Evolutionary conservation across 2,113 vertebrate genomes (phyloP).

Genomic region (Silurus meridionalis): DNA sequence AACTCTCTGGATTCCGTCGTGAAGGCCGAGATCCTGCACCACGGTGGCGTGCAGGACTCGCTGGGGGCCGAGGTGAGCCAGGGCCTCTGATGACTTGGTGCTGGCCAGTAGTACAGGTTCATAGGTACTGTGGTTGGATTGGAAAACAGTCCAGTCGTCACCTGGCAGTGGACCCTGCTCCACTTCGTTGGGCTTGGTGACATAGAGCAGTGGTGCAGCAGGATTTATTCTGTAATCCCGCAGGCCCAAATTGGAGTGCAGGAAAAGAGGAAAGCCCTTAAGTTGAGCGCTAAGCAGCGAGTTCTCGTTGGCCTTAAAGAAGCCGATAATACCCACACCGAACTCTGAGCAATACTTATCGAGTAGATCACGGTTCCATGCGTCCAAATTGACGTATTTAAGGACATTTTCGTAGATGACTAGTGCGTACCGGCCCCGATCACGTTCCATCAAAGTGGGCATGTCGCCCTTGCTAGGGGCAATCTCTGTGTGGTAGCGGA

Average conservation of each 20-base stretch:
- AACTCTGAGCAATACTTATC: slow-evolving; percentile 95
- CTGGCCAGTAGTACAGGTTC: slow-evolving; percentile 92
- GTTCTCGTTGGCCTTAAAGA: slow-evolving; percentile 96
- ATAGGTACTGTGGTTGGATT: slow-evolving; percentile 97
- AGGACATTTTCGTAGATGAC: slow-evolving; percentile 95
- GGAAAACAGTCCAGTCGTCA: slow-evolving; percentile 97
- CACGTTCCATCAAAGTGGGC: slow-evolving; percentile 89
- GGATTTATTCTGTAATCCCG: slow-evolving; percentile 94
- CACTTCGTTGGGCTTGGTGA: slow-evolving; percentile 91
- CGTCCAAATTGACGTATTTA: slow-evolving; percentile 94
- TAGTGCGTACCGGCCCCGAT: slow-evolving; percentile 86
- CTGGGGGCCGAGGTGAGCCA: slow-evolving; percentile 77
- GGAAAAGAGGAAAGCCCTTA: slow-evolving; percentile 93
- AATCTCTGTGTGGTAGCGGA: slow-evolving; percentile 91
- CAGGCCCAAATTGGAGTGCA: slow-evolving; percentile 92
- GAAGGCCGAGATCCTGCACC: slow-evolving; percentile 92
- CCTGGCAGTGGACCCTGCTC: slow-evolving; percentile 91
- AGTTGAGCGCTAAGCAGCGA: slow-evolving; percentile 93
- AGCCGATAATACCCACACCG: slow-evolving; percentile 91
- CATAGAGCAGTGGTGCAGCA: slow-evolving; percentile 86
- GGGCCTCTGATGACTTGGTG: slow-evolving; percentile 83
- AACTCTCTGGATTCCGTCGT: slow-evolving; percentile 93
- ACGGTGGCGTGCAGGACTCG: slow-evolving; percentile 86
- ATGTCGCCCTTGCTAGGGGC: slow-evolving; percentile 93
- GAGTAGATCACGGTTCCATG: slow-evolving; percentile 92